A percentile compares a stretch with the other conserved stretches of the same genome.
phyloP scores from a whole-genome alignment of 1,140 invertebrate species.

The Eupeodes corollae region DNA sequence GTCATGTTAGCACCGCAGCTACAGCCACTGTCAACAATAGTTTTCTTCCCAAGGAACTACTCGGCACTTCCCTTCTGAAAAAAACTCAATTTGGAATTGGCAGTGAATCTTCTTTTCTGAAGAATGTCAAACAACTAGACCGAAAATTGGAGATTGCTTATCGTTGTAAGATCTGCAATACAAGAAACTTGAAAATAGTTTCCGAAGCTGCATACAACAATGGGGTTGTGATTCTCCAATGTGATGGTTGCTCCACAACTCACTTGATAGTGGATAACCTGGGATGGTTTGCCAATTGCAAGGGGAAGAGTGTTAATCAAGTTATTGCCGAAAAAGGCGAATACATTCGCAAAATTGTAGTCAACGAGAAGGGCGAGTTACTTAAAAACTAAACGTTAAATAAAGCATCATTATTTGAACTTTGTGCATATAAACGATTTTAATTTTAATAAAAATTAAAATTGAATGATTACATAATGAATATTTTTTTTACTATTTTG shows the following conservation, averaged over 20 bases:
- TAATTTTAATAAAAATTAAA: no score
- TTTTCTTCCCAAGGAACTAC: no score
- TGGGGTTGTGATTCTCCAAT: constrained; percentile 79
- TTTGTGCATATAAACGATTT: no score
- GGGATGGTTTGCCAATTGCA: constrained; percentile 65
- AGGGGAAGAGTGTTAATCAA: constrained; percentile 65
- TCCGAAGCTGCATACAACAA: constrained; percentile 73
- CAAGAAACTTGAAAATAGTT: constrained; percentile 63
- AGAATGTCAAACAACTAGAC: constrained; percentile 30
- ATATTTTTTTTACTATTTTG: no score
- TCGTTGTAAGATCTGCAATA: constrained; percentile 76
- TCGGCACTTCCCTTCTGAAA: no score
- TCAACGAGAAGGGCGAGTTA: constrained; percentile 32
- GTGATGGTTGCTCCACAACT: constrained; percentile 73
- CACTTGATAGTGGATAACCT: constrained; percentile 89
- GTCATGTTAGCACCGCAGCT: no score
- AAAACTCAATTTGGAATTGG: no score
- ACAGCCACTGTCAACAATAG: no score
- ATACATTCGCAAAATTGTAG: constrained; percentile 29
- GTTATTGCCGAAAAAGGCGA: constrained; percentile 71
- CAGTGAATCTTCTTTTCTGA: no score
- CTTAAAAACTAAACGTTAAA: no score
- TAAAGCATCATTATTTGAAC: no score
- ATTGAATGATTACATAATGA: no score
- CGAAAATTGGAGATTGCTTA: constrained; percentile 61